A percentile compares a stretch with the other conserved stretches of the same genome.
Conservation (phyloP, 1,140 invertebrate genomes). For the Himalopsyche phryganea region DNA sequence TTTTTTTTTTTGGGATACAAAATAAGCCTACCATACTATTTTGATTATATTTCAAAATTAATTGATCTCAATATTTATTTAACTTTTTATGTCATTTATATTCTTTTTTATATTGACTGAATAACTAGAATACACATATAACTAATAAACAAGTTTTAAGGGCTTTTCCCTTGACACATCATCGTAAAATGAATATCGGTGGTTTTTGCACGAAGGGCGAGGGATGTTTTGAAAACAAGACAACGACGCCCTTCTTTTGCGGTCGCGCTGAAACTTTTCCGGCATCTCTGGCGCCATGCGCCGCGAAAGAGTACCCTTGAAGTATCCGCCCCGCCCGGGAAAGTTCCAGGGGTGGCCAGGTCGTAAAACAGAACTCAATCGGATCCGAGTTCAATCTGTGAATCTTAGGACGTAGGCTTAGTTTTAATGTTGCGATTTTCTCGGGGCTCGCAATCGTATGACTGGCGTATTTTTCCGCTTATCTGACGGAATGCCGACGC, state of each 20-base stretch:
- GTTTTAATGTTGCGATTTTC: constrained; percentile 26
- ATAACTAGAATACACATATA: too few relatives aligned
- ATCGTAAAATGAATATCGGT: constrained; percentile 15
- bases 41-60: too few relatives aligned
- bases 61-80: too few relatives aligned
- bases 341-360: background rate
- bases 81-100: too few relatives aligned
- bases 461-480: constrained; percentile 11
- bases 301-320: background rate
- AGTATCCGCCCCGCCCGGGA: background rate
- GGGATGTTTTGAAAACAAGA: constrained; percentile 32
- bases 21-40: too few relatives aligned
- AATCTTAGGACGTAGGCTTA: constrained; percentile 18
- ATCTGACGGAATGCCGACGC: constrained; percentile 1
- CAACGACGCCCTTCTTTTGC: constrained; percentile 2
- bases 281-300: constrained; percentile 17
- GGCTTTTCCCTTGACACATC: constrained; percentile 17
- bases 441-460: background rate
- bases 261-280: constrained; percentile 12
- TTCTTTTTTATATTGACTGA: too few relatives aligned
- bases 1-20: too few relatives aligned
- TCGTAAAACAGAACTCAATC: constrained; percentile 35
- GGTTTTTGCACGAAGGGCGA: constrained; percentile 2
- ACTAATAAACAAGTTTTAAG: too few relatives aligned
- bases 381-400: constrained; percentile 21